Evolutionary conservation across 2,797 vertebrate species (phyloP), one percentile per base, ranked within the genome.

Genomic region (Coregonus sp.): DNA sequence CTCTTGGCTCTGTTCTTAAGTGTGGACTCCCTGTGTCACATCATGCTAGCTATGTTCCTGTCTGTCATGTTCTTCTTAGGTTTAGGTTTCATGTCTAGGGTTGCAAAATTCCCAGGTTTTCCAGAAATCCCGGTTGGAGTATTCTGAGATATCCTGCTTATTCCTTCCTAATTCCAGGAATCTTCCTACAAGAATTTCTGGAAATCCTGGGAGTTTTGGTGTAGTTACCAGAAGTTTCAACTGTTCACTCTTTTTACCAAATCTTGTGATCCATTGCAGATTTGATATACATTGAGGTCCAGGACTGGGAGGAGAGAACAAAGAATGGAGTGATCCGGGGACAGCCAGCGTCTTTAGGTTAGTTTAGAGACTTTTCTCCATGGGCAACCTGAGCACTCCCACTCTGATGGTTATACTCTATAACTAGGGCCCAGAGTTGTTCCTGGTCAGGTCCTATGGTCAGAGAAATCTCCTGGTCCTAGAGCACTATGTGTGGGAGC

Each of bases 201-300:
- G 59, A 61, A 61, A 7, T 5, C 20, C n/a, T 61, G n/a, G n/a
- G 59, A 25, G 56, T 11, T 61, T 61, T 25, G 59, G 1, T 25
- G 25, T 25, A 63, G 56, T 59, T 59, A 20, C 18, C 56, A 20
- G 18, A 18, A 56, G 56, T 61, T 54, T 61, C 4, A 59, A 20
- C 20, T 61, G 6, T 61, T 63, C 40, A 5, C 33, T 29, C 2
- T 54, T 1, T 47, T 47, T 12, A 47, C 40, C 6, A 35, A n/a
- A 61, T 73, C n/a, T 35, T 78, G 40, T 76, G 78, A 15, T 91
- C 16, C 0, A 75, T 92, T 95, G 76, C 93, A 99, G 98, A 98
- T 84, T 92, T 98, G 89, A 99, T 99, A 94, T 99, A 99, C 91
- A 99, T 98, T 89, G 98, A 99, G 91, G 98, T 99, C 80, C 94